Evolutionary conservation across 2,888 invertebrate genomes (phyloP), one percentile per base, ranked within the genome.

Genomic region (Tachina lurida): DNA sequence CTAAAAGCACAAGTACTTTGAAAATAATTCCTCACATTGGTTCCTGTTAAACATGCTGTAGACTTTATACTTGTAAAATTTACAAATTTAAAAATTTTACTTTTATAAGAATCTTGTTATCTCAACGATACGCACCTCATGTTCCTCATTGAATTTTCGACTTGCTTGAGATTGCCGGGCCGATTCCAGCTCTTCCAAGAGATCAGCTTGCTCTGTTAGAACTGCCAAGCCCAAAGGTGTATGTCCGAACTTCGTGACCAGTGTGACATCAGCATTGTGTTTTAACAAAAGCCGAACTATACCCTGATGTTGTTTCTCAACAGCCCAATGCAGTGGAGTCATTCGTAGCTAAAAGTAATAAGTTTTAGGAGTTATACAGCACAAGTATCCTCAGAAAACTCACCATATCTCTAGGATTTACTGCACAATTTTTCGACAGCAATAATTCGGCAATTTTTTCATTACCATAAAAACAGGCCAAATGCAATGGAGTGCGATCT

Each of bases 301-400:
- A 83, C 94, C 94, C 39, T 94, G 92, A 93, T 97, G 96, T 1
- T 96, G 95, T 89, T 96, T 95, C 93, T 97, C 97, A 58, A 96
- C 96, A 9, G 98, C 98, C 98, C 98, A 98, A 93, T 98, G 98
- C 80, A 98, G 94, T 54, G 98, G 97, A 58, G 98, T 98, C 98
- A 97, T 97, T 89, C 95, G 95, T 19, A 97, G 93, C 97, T 97
- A 90, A 60, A 17, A 62, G 2, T 22, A 31, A n/a, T 39, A 67
- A 10, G 54, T 17, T 0, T 43, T 4, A 8, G 58, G 13, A 60
- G 7, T 39, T 15, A 19, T 39, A 7, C 8, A 39, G 10, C 31
- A 7, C 31, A 54, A 39, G 12, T 8, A 41, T 13, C 22, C 19
- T 12, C 31, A 31, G 7, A 17, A 12, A 65, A 87, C 89, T 92